Evolutionary conservation across 2,113 vertebrate species (phyloP).

Genomic region (Thinocorus orbignyianus): DNA sequence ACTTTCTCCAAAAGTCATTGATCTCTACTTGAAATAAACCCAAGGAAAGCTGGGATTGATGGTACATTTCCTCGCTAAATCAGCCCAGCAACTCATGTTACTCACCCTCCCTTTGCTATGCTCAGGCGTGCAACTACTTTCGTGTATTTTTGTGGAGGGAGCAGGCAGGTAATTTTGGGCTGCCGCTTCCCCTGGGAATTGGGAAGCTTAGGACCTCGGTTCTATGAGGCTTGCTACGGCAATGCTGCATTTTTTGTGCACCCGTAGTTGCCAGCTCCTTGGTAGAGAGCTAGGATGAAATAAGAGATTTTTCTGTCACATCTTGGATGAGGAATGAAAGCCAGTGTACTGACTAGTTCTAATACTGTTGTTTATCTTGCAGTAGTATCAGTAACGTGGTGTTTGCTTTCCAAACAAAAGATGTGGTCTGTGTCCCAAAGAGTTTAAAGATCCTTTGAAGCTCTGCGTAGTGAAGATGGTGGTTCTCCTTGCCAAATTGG

Average conservation of each 20-base stretch:
- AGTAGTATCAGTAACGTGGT: background rate
- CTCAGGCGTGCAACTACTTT: background rate
- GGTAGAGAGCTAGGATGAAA: background rate
- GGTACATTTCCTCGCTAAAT: background rate
- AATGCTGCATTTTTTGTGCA: background rate
- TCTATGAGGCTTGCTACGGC: background rate
- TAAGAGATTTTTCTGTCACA: background rate
- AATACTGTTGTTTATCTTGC: background rate
- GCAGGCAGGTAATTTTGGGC: background rate
- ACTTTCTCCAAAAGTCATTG: background rate
- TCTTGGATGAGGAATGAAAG: background rate
- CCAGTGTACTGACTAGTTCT: background rate
- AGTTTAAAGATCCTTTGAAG: background rate
- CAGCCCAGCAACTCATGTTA: background rate
- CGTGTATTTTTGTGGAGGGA: background rate
- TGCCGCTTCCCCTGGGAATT: background rate
- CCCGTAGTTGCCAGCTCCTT: background rate
- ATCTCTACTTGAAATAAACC: background rate
- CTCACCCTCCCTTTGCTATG: rapidly evolving
- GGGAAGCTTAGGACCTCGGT: background rate
- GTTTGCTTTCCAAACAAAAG: constrained; percentile 11
- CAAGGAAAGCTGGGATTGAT: background rate
- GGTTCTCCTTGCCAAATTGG: background rate
- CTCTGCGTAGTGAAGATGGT: background rate
- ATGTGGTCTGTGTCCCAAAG: background rate